Percentiles rank a stretch among this genome's conserved stretches.
Evolutionary conservation across 2,797 vertebrate genomes (phyloP).

Genomic region (Coreius guichenoti): DNA sequence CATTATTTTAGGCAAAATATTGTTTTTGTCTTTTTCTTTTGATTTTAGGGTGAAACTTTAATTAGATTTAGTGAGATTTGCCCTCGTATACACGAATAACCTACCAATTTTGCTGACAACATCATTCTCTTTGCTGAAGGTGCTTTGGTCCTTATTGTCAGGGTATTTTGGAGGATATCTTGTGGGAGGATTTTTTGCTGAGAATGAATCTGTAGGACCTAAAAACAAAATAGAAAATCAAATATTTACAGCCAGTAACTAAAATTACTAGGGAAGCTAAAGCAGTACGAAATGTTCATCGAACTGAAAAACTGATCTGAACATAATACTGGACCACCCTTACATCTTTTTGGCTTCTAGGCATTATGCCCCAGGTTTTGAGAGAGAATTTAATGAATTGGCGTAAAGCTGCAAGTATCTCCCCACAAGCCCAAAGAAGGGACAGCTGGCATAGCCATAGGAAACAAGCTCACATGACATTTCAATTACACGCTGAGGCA

Average conservation of each 20-base stretch:
- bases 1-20: not conserved
- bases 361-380: constrained; percentile 45
- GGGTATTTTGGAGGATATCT: constrained; percentile 84
- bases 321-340: constrained; percentile 37
- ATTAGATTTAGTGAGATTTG: not conserved
- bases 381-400: constrained; percentile 61
- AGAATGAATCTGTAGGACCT: constrained; percentile 86
- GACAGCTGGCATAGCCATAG: constrained; percentile 82
- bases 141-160: constrained; percentile 84
- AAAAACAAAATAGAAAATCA: constrained; percentile 51
- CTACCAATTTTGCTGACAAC: constrained; percentile 60
- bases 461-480: constrained; percentile 83
- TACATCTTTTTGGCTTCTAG: constrained; percentile 33
- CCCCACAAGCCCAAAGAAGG: constrained; percentile 61
- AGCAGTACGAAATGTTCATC: constrained; percentile 1
- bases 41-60: not conserved
- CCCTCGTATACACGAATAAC: constrained; percentile 11
- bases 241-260: not conserved
- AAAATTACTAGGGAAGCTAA: not conserved
- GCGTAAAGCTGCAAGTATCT: constrained; percentile 50
- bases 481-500: constrained; percentile 76
- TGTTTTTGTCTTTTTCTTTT: not conserved
- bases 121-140: constrained; percentile 69
- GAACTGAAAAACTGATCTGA: constrained; percentile 3
- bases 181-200: constrained; percentile 84